Conservation (phyloP, 2,113 vertebrate species). For the Trochalopteron elliotii region DNA sequence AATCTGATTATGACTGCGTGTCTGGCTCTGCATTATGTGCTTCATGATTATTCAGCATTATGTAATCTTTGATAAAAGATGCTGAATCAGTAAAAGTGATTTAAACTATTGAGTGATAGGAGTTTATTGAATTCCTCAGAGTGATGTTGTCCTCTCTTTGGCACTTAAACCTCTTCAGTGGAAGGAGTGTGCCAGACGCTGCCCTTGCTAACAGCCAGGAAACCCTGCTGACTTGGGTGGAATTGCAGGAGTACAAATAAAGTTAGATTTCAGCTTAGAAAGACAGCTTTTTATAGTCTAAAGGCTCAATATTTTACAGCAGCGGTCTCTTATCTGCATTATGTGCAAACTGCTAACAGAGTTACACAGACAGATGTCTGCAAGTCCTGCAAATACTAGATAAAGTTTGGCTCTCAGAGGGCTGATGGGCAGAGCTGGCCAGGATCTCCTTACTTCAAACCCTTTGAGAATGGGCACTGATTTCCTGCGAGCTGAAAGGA, state of each 20-base stretch:
- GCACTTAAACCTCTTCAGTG: constrained; percentile 21
- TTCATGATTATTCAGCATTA: constrained; percentile 64
- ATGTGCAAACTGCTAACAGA: not conserved
- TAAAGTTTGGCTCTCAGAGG: not conserved
- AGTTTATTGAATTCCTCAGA: constrained; percentile 36
- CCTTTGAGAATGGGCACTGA: no score
- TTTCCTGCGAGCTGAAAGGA: no score
- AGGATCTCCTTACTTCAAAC: not conserved
- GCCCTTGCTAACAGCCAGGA: constrained; percentile 47
- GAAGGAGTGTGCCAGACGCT: not conserved
- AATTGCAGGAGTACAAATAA: constrained; percentile 25
- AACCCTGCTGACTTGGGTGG: constrained; percentile 49
- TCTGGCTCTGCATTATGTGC: constrained; percentile 39
- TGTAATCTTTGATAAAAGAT: constrained; percentile 67
- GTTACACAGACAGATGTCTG: not conserved
- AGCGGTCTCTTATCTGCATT: not conserved
- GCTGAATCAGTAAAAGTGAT: constrained; percentile 53
- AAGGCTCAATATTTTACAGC: constrained; percentile 27
- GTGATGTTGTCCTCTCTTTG: constrained; percentile 27
- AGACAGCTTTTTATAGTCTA: constrained; percentile 28
- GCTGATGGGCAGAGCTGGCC: not conserved
- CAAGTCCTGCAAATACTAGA: not conserved
- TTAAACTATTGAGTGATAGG: constrained; percentile 65
- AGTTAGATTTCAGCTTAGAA: constrained; percentile 53
- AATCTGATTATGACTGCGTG: constrained; percentile 66